Evolutionary conservation across 2,888 invertebrate species (phyloP), one percentile per base, ranked within the genome.

Genomic region (Melipona bicolor): DNA sequence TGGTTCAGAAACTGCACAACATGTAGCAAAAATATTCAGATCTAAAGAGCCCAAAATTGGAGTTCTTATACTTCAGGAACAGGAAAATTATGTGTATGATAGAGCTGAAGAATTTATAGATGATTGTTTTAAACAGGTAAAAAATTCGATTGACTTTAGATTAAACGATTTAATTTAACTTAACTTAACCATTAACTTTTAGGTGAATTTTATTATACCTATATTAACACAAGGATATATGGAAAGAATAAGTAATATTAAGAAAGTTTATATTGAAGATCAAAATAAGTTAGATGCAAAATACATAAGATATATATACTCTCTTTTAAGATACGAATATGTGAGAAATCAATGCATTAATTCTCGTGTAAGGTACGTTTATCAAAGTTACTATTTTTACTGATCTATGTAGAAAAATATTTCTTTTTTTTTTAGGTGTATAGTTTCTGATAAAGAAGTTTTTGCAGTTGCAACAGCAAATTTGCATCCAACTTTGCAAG

Each of bases 201-300:
- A 96, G 96, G 96, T 96, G 77, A 94, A 95, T 88, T 95, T 95
- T 88, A 94, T 96, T 84, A 95, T 96, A 81, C 96, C 96, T 13
- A 95, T 96, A 75, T 93, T 96, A 86, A 96, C 96, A 64, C 92
- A 94, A 77, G 95, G 95, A 24, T 96, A 96, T 84, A 90, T 96
- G 52, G 93, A 95, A 79, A 94, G 94, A 91, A 95, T 96, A 78
- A 94, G 92, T 85, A 95, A 95, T 15, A 93, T 83, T 91, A 91
- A 72, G 86, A 94, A 84, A 90, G 70, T 36, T 0, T 71, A 85
- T 24, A 78, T 69, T 9, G 73, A 84, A 27, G 83, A 79, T 64
- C 83, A 83, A 61, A 86, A 73, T 64, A 88, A 70, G 36, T 83
- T 92, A 36, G 93, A 93, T 77, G 81, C 83, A 5, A 92, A 93